A percentile compares a stretch with the other conserved stretches of the same genome.
Evolutionary conservation across 2,888 invertebrate genomes (phyloP).

Genomic region (Synanthedon vespiformis): DNA sequence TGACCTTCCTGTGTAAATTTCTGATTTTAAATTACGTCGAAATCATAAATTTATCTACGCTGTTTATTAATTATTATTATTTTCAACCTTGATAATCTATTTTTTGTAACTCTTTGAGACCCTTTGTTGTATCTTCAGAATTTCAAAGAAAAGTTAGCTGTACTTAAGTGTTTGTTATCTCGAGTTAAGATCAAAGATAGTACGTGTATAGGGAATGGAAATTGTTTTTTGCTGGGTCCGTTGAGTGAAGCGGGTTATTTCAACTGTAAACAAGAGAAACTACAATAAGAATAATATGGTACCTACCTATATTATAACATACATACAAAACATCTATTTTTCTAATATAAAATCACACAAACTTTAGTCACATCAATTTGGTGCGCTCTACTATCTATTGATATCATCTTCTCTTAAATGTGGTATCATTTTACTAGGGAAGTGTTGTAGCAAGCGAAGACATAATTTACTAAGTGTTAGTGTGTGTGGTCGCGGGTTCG

Average conservation of each 20-base stretch:
- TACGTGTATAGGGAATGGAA: conserved; percentile 10
- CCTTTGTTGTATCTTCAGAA: conserved; percentile 17
- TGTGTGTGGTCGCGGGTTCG: too few species aligned
- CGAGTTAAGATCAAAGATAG: conserved; percentile 17
- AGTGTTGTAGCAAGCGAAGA: not conserved
- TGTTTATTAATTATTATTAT: not conserved
- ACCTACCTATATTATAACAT: too few species aligned
- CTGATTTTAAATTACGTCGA: too few species aligned
- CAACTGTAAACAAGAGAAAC: too few species aligned
- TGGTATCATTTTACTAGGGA: not conserved
- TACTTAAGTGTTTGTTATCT: conserved; percentile 13
- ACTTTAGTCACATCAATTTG: too few species aligned
- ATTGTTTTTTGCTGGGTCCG: conserved; percentile 11
- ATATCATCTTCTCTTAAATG: too few species aligned
- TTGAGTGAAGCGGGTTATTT: too few species aligned
- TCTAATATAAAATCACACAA: too few species aligned
- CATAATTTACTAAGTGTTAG: not conserved
- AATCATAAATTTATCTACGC: not conserved
- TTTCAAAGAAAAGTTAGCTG: conserved; percentile 10
- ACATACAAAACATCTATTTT: too few species aligned
- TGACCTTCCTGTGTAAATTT: too few species aligned
- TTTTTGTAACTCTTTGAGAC: conserved; percentile 8
- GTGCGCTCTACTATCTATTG: too few species aligned
- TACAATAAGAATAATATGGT: too few species aligned
- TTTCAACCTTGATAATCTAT: not conserved